Conservation (phyloP, 2,797 vertebrate species). For the Enteromius trimaculatus region DNA sequence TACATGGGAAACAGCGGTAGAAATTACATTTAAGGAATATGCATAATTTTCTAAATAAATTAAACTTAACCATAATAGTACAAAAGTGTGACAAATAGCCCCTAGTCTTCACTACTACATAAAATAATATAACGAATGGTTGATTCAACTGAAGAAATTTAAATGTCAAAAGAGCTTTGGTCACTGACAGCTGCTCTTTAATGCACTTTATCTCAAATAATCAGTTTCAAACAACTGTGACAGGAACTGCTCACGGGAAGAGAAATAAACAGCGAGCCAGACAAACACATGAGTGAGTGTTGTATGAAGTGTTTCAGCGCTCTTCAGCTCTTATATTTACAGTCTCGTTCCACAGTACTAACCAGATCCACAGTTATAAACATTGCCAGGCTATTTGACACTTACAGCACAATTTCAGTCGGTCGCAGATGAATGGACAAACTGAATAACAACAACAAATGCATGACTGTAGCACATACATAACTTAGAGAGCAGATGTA, state of each 20-base stretch:
- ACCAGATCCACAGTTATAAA: too few relatives aligned
- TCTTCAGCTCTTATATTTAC: conserved; percentile 2
- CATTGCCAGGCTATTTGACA: not conserved
- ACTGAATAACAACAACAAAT: not conserved
- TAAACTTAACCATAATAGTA: not conserved
- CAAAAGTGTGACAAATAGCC: not conserved
- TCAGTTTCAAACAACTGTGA: not conserved
- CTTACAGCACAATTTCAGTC: not conserved
- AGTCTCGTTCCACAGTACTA: not conserved
- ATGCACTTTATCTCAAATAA: not conserved
- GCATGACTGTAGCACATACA: not conserved
- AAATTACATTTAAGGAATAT: not conserved
- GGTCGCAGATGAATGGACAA: not conserved
- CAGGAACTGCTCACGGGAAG: not conserved
- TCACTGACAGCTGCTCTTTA: not conserved
- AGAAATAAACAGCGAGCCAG: not conserved
- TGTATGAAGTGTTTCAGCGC: not conserved
- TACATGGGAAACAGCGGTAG: not conserved
- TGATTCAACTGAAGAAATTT: not conserved
- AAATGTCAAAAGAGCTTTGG: not conserved
- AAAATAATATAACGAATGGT: not conserved
- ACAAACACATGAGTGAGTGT: not conserved
- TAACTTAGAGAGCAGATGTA: not conserved
- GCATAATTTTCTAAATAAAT: not conserved
- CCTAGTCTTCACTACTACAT: not conserved